These are phyloP conservation scores for Synanthedon vespiformis DNA, from an alignment of 2,888 invertebrate species.

Conservation along the genomic window DNA sequence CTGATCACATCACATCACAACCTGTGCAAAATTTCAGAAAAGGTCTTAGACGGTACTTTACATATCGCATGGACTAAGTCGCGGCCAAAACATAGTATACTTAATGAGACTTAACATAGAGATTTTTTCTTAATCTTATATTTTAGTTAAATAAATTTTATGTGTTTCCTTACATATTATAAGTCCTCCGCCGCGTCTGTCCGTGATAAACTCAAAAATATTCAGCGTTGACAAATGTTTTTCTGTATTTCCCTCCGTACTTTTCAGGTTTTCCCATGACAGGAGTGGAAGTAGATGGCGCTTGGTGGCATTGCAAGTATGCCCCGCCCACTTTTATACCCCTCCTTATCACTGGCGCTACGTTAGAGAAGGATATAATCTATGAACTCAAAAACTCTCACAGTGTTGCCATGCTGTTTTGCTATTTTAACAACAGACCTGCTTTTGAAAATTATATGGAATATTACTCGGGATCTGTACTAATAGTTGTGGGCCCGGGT, in stretches of 20 bases:
- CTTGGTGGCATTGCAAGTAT: conserved; percentile 85
- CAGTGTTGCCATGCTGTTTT: conserved; percentile 76
- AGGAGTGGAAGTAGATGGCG: conserved; percentile 82
- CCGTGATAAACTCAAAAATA: too few relatives aligned
- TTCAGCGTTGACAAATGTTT: too few relatives aligned
- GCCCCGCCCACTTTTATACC: conserved; percentile 79
- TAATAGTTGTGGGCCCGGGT: conserved; percentile 82
- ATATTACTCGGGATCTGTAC: conserved; percentile 71
- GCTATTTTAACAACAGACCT: conserved; percentile 81
- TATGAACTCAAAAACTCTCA: conserved; percentile 44
- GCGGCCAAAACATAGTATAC: too few relatives aligned
- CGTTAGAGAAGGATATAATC: conserved; percentile 38
- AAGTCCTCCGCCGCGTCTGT: too few relatives aligned
- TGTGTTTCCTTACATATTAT: too few relatives aligned
- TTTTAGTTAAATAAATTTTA: too few relatives aligned
- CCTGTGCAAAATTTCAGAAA: too few relatives aligned
- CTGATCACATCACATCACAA: too few relatives aligned
- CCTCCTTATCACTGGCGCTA: conserved; percentile 64
- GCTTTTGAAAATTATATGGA: conserved; percentile 78
- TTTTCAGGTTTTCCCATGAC: conserved; percentile 70
- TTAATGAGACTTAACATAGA: too few relatives aligned
- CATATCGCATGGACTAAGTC: too few relatives aligned
- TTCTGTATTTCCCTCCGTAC: neutral
- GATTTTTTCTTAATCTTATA: too few relatives aligned
- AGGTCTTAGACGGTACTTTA: too few relatives aligned